Evolutionary conservation across 1,140 invertebrate species (phyloP).

Genomic region (Theocolax elegans): DNA sequence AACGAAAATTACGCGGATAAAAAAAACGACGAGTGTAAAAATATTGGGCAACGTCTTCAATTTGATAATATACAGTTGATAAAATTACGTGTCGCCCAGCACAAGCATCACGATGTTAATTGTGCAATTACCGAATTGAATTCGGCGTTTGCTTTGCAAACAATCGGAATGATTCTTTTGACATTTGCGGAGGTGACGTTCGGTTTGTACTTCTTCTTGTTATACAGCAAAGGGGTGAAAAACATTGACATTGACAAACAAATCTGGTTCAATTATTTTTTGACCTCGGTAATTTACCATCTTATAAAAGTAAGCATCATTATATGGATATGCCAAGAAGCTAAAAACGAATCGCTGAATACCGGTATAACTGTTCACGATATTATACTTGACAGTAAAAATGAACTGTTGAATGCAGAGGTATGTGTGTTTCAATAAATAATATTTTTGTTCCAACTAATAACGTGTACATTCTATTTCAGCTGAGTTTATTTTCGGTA

Average conservation of each 20-base stretch:
- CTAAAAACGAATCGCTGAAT: slow-evolving; percentile 50
- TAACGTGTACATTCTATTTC: slow-evolving; percentile 35
- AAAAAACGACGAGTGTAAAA: slow-evolving; percentile 45
- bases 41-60: slow-evolving; percentile 39
- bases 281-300: slow-evolving; percentile 49
- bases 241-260: slow-evolving; percentile 44
- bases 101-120: slow-evolving; percentile 53
- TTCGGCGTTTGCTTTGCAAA: slow-evolving; percentile 50
- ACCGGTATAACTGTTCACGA: slow-evolving; percentile 55
- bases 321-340: slow-evolving; percentile 55
- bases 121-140: slow-evolving; percentile 53
- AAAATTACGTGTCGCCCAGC: slow-evolving; percentile 52
- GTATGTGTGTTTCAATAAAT: slow-evolving; percentile 45
- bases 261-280: slow-evolving; percentile 52
- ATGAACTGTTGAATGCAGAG: slow-evolving; percentile 55
- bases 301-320: slow-evolving; percentile 50
- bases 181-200: slow-evolving; percentile 60
- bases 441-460: not conserved
- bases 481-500: slow-evolving; percentile 55
- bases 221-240: slow-evolving; percentile 36
- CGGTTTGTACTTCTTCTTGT: slow-evolving; percentile 58
- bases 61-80: slow-evolving; percentile 53
- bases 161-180: slow-evolving; percentile 47
- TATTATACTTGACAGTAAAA: slow-evolving; percentile 46
- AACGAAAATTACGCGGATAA: slow-evolving; percentile 42